phyloP scores from a whole-genome alignment of 2,888 invertebrate genomes.

The Lasioglossum oenotherae region DNA sequence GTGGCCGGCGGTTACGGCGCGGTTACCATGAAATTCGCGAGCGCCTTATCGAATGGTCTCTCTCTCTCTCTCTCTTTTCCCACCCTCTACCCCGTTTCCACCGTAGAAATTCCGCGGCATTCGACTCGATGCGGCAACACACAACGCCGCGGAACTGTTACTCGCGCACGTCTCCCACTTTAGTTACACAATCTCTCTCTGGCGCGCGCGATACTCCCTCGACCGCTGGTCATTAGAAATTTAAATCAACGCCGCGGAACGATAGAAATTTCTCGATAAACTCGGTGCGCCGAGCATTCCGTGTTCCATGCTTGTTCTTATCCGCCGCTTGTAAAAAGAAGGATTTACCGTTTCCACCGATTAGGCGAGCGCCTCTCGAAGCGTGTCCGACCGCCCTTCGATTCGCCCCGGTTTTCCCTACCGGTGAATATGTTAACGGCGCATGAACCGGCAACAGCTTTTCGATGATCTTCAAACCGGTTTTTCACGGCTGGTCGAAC shows the following conservation, averaged over 20 bases:
- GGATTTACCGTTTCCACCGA: constrained; percentile 3
- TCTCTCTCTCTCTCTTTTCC: not conserved
- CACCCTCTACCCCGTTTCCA: not conserved
- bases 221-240: constrained; percentile 37
- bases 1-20: constrained; percentile 1
- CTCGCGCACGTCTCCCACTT: not conserved
- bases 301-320: not conserved
- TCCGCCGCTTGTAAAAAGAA: not conserved
- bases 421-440: not conserved
- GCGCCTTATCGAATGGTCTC: constrained; percentile 27
- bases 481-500: no score
- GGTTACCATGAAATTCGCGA: constrained; percentile 33
- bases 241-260: constrained; percentile 39
- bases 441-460: no score
- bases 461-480: no score
- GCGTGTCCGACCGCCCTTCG: constrained; percentile 17
- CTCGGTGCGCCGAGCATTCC: not conserved
- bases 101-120: not conserved
- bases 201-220: constrained; percentile 14
- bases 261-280: constrained; percentile 34
- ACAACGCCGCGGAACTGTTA: not conserved
- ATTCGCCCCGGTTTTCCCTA: not conserved
- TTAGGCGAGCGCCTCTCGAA: not conserved
- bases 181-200: constrained; percentile 17
- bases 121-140: not conserved